Evolutionary conservation across 2,797 vertebrate genomes (phyloP).

Genomic region (Staurois parvus): DNA sequence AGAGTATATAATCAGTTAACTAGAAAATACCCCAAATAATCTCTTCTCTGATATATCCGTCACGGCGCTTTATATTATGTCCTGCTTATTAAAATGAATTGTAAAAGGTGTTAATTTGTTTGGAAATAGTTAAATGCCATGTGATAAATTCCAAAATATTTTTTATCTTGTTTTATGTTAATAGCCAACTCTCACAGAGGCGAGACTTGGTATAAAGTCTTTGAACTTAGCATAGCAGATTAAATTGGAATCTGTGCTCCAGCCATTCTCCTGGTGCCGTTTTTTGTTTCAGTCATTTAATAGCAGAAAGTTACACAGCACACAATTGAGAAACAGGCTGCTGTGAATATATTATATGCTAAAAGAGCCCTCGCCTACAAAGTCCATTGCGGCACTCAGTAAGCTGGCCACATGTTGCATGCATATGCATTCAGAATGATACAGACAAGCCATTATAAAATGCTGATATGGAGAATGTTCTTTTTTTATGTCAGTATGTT

Average conservation of each 20-base stretch:
- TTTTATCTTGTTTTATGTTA: conserved; percentile 11
- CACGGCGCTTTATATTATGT: neutral
- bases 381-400: conserved; percentile 78
- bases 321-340: neutral
- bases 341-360: conserved; percentile 3
- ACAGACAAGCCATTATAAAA: conserved; percentile 60
- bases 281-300: conserved; percentile 5
- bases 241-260: conserved; percentile 30
- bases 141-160: conserved; percentile 10
- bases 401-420: conserved; percentile 80
- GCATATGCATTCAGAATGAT: conserved; percentile 78
- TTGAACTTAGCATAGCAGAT: conserved; percentile 1
- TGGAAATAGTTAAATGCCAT: neutral
- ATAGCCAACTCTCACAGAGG: neutral
- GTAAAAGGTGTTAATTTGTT: conserved; percentile 10
- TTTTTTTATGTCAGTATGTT: conserved; percentile 25
- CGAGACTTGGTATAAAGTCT: conserved; percentile 13
- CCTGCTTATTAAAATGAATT: conserved; percentile 70
- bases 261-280: neutral
- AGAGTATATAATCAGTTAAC: neutral
- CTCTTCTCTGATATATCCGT: neutral
- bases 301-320: conserved; percentile 13
- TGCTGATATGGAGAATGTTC: neutral
- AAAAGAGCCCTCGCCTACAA: neutral
- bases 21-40: neutral